Evolutionary conservation across 2,888 invertebrate genomes (phyloP).

Genomic region (Cheiracanthium punctorium): DNA sequence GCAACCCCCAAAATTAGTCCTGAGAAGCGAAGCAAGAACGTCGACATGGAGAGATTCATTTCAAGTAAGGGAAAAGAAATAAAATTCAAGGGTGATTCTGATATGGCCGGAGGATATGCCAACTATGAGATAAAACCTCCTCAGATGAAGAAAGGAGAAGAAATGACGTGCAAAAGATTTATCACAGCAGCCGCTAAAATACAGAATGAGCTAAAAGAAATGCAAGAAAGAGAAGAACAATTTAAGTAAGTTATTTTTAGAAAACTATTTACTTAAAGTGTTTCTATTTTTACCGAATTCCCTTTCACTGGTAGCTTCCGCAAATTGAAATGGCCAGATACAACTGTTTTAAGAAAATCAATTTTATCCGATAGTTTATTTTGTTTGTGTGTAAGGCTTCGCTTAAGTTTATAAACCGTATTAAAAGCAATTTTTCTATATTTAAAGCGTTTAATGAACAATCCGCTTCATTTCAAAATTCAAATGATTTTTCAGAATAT

Average conservation of each 20-base stretch:
- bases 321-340: too few species aligned
- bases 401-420: too few species aligned
- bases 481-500: too few species aligned
- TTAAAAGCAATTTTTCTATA: too few species aligned
- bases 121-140: constrained; percentile 62
- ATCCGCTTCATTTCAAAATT: too few species aligned
- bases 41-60: constrained; percentile 86
- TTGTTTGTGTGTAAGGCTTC: too few species aligned
- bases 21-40: constrained; percentile 22
- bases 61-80: constrained; percentile 84
- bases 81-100: constrained; percentile 39
- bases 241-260: constrained; percentile 79
- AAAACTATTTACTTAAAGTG: too few species aligned
- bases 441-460: too few species aligned
- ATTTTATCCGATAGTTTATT: too few species aligned
- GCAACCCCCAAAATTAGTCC: not conserved
- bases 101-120: not conserved
- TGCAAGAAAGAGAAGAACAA: constrained; percentile 88
- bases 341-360: too few species aligned
- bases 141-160: constrained; percentile 52
- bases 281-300: too few species aligned
- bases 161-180: constrained; percentile 35
- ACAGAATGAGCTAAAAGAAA: constrained; percentile 88
- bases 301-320: too few species aligned
- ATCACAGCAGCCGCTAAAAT: constrained; percentile 92